phyloP scores from a whole-genome alignment of 2,113 vertebrate genomes.

The Corvus cornix region DNA sequence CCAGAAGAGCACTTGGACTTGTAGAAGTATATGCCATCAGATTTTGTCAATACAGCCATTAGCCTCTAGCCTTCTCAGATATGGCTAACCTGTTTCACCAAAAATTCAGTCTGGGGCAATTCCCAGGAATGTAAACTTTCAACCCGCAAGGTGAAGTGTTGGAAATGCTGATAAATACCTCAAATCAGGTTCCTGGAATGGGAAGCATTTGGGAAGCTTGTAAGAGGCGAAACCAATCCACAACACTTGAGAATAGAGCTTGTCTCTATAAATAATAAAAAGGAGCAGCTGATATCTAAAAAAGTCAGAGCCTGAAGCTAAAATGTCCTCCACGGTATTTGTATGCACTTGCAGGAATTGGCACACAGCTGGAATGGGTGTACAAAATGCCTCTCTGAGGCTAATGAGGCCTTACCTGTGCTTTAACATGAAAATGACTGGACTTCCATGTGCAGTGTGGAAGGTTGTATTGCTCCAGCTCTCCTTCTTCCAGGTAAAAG shows the following conservation, averaged over 20 bases:
- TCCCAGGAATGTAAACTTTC: neutral
- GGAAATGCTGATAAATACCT: neutral
- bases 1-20: neutral
- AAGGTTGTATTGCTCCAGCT: neutral
- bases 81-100: neutral
- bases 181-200: constrained; percentile 35
- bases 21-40: neutral
- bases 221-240: neutral
- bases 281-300: constrained; percentile 30
- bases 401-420: neutral
- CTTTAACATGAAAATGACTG: neutral
- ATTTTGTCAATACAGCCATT: neutral
- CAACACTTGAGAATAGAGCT: neutral
- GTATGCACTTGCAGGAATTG: neutral
- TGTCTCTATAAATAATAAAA: constrained; percentile 51
- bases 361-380: neutral
- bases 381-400: neutral
- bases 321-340: constrained; percentile 3
- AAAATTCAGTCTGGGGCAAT: constrained; percentile 17
- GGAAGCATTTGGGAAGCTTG: constrained; percentile 24
- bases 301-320: neutral
- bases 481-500: neutral
- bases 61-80: neutral
- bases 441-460: neutral
- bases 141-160: neutral